Evolutionary conservation across 2,888 invertebrate genomes (phyloP).

Genomic region (Macrosiphum euphorbiae): DNA sequence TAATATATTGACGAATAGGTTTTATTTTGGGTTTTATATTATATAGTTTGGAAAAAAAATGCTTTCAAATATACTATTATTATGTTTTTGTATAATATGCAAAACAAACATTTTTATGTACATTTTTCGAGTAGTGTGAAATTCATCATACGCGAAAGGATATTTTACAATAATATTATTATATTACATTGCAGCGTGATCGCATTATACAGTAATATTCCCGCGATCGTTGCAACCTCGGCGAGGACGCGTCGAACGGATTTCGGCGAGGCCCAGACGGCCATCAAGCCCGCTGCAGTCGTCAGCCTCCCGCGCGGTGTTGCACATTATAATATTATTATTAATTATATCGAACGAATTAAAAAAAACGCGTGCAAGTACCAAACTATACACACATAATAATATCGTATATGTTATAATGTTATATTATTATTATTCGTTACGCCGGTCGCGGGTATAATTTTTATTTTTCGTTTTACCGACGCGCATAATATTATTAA

Average conservation of each 20-base stretch:
- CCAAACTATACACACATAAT: not conserved
- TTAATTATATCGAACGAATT: not conserved
- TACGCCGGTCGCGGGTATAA: not conserved
- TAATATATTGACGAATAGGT: too few relatives aligned
- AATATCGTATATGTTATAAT: not conserved
- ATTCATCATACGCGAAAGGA: not conserved
- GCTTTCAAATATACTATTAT: not conserved
- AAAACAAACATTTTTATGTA: not conserved
- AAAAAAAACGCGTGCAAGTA: not conserved
- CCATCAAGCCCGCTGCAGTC: not conserved
- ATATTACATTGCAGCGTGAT: not conserved
- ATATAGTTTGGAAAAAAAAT: not conserved
- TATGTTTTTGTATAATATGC: not conserved
- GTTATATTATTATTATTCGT: not conserved
- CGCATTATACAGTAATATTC: not conserved
- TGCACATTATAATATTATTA: not conserved
- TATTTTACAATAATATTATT: not conserved
- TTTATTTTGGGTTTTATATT: too few relatives aligned
- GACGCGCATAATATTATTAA: conserved; percentile 1
- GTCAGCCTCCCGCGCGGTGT: not conserved
- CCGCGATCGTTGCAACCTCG: not conserved
- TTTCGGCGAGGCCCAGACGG: not conserved
- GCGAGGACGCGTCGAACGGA: not conserved
- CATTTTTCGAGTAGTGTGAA: not conserved
- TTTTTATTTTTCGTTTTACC: not conserved